Evolutionary conservation across 2,113 vertebrate species (phyloP).

Genomic region (Cairina moschata): DNA sequence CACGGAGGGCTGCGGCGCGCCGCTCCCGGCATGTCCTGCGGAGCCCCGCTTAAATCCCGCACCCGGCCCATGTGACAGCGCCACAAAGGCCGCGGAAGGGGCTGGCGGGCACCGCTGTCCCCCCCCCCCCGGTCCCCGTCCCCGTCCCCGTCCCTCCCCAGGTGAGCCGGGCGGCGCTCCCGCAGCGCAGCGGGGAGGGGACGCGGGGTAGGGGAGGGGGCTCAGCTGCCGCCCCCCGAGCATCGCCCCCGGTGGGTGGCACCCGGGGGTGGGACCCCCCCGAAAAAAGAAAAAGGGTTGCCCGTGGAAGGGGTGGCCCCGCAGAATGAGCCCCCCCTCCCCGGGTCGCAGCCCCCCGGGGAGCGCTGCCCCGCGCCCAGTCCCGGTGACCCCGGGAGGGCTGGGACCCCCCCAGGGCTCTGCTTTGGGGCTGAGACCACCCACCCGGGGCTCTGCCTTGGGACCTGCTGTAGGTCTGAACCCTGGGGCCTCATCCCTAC

Average conservation of each 20-base stretch:
- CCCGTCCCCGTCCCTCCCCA: background rate
- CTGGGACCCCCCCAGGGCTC: no score
- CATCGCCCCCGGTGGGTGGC: background rate
- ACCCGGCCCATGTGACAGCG: constrained; percentile 79
- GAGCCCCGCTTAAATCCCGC: constrained; percentile 76
- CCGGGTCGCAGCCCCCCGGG: background rate
- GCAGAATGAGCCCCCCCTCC: no score
- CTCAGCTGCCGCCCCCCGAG: background rate
- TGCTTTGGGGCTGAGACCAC: background rate
- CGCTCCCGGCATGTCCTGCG: constrained; percentile 46
- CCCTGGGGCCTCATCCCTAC: rapidly evolving
- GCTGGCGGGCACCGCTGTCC: background rate
- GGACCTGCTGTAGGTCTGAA: background rate
- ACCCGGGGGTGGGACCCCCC: no score
- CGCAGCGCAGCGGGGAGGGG: background rate
- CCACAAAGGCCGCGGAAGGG: constrained; percentile 51
- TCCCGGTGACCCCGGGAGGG: background rate
- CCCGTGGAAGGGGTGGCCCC: no score
- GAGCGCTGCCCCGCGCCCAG: background rate
- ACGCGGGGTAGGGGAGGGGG: background rate
- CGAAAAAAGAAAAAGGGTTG: no score
- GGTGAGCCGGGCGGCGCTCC: background rate
- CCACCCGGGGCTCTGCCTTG: background rate
- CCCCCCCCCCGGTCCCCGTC: background rate
- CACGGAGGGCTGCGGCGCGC: constrained; percentile 27